Conservation (phyloP, 2,888 invertebrate genomes). For the Idaea biselata region DNA sequence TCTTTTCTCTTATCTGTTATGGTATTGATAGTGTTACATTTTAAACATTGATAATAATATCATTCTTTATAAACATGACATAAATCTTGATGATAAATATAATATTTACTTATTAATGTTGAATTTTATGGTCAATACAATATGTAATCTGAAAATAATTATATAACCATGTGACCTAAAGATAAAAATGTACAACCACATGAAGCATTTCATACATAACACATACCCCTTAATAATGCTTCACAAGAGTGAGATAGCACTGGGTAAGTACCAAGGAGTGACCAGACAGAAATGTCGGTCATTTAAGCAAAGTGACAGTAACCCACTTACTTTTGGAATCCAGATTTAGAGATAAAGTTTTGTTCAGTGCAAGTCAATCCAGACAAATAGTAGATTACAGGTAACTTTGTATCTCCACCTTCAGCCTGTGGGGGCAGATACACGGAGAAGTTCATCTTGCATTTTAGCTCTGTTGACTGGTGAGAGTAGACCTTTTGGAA, state of each 20-base stretch:
- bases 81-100: not conserved
- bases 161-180: not conserved
- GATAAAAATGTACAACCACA: not conserved
- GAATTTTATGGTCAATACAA: not conserved
- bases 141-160: not conserved
- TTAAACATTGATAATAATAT: conserved; percentile 19
- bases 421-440: conserved; percentile 91
- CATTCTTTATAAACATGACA: conserved; percentile 6
- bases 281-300: no score
- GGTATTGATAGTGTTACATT: conserved; percentile 13
- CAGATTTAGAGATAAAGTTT: conserved; percentile 97
- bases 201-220: no score
- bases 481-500: conserved; percentile 92
- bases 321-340: conserved; percentile 85
- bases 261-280: no score
- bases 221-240: no score
- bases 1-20: not conserved
- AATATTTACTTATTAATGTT: not conserved
- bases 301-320: not conserved
- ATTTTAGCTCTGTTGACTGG: conserved; percentile 88
- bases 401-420: conserved; percentile 82
- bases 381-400: conserved; percentile 94
- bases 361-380: conserved; percentile 96
- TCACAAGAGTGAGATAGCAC: no score
- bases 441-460: conserved; percentile 95